These are phyloP conservation scores for Rhadina sibilatrix DNA, from an alignment of 2,113 vertebrate species.

Conservation along the genomic window DNA sequence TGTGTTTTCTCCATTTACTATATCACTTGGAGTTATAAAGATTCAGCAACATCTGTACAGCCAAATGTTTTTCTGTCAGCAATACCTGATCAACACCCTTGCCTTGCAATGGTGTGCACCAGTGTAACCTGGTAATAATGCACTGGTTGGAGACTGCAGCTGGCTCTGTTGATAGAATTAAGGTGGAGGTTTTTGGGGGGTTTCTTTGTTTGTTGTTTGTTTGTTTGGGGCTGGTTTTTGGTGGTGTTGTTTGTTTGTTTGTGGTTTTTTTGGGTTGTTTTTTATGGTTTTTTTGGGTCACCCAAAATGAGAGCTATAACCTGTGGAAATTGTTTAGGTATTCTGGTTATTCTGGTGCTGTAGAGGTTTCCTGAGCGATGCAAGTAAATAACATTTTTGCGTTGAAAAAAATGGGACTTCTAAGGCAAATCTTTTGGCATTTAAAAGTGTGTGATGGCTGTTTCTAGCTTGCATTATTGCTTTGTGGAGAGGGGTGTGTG, in stretches of 20 bases:
- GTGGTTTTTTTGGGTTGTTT: too few relatives aligned
- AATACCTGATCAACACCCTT: background rate
- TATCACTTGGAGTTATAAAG: background rate
- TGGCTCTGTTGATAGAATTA: background rate
- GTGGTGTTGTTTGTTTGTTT: too few relatives aligned
- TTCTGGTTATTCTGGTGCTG: background rate
- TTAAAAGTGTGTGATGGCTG: background rate
- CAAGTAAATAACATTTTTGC: background rate
- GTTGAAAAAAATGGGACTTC: background rate
- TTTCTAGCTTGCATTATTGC: background rate
- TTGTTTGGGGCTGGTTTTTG: too few relatives aligned
- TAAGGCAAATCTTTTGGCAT: background rate
- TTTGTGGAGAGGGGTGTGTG: background rate
- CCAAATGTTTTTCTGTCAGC: background rate
- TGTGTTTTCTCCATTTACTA: background rate
- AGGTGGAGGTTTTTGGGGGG: rapidly evolving
- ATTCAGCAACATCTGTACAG: background rate
- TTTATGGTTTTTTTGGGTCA: background rate
- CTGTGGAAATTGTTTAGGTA: background rate
- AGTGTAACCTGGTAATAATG: background rate
- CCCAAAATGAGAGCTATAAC: background rate
- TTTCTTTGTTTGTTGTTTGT: too few relatives aligned
- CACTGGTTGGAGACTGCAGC: background rate
- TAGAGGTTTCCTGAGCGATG: background rate
- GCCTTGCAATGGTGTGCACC: background rate